These are phyloP conservation scores for Leptoclinus maculatus DNA, from an alignment of 2,797 vertebrate genomes.

Conservation along the genomic window DNA sequence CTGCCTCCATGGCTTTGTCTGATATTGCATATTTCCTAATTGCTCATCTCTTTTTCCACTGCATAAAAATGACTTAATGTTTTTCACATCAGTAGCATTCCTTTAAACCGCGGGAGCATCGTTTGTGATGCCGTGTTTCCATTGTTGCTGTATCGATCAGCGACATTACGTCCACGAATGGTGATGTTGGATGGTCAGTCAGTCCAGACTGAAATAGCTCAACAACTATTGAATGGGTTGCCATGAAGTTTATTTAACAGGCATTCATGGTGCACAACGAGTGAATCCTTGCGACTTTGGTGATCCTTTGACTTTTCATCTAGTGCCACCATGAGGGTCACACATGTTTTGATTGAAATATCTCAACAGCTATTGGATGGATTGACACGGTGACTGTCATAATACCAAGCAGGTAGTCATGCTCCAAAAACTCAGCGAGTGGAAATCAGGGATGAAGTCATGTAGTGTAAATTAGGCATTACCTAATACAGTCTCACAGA, in stretches of 20 bases:
- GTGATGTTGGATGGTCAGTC: neutral
- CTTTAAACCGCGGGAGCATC: conserved; percentile 33
- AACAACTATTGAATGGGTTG: neutral
- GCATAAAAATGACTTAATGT: conserved; percentile 50
- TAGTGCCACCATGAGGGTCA: neutral
- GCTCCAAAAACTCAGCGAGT: too few relatives aligned
- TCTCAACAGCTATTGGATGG: neutral
- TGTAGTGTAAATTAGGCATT: too few relatives aligned
- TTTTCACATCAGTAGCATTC: conserved; percentile 55
- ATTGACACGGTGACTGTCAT: too few relatives aligned
- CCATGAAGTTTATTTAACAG: neutral
- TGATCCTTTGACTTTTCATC: neutral
- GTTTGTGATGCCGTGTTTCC: conserved; percentile 38
- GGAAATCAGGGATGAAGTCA: too few relatives aligned
- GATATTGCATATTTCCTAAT: conserved; percentile 49
- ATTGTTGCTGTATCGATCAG: conserved; percentile 24
- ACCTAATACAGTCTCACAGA: too few relatives aligned
- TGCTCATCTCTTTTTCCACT: conserved; percentile 46
- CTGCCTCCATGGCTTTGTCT: conserved; percentile 47
- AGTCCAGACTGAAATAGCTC: neutral
- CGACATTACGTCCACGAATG: neutral
- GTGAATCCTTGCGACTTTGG: neutral
- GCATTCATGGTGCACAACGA: neutral
- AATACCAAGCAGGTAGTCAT: too few relatives aligned
- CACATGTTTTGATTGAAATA: neutral